Percentiles rank a stretch among this genome's conserved stretches.
Conservation (phyloP, 2,113 vertebrate genomes). For the Eidolon helvum region DNA sequence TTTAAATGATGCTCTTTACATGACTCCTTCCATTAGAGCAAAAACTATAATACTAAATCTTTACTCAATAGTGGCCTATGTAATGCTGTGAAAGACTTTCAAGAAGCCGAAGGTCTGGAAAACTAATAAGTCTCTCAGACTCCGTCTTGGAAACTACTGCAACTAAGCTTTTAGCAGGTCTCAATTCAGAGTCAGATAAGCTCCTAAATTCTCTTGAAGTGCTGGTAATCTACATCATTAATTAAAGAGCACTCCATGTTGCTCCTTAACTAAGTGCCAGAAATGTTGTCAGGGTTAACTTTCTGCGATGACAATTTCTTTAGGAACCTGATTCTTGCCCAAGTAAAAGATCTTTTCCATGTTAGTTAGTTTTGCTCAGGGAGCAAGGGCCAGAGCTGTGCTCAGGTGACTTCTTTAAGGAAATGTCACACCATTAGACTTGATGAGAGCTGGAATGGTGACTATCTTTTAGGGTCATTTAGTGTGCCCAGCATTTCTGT, state of each 20-base stretch:
- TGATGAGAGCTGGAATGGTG: not conserved
- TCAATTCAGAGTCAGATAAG: not conserved
- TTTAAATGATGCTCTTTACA: conserved; percentile 19
- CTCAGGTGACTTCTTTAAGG: not conserved
- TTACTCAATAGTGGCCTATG: not conserved
- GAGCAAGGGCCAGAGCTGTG: not conserved
- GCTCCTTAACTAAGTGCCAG: not conserved
- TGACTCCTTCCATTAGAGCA: conserved; percentile 17
- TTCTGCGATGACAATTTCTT: not conserved
- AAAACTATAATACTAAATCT: conserved; percentile 30
- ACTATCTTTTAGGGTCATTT: not conserved
- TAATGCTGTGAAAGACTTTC: conserved; percentile 15
- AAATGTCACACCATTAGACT: not conserved
- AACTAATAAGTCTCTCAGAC: not conserved
- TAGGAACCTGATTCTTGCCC: not conserved
- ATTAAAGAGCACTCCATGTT: not conserved
- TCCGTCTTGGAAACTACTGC: not conserved
- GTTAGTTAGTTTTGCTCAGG: not conserved
- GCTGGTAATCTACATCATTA: not conserved
- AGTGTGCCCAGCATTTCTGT: not conserved
- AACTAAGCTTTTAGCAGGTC: conserved; percentile 1
- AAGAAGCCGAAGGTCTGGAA: conserved; percentile 5
- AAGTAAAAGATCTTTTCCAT: not conserved
- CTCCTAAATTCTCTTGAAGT: not conserved
- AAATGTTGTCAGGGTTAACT: not conserved